Conservation (phyloP, 1,140 invertebrate species). For the Bombus waltoni region DNA sequence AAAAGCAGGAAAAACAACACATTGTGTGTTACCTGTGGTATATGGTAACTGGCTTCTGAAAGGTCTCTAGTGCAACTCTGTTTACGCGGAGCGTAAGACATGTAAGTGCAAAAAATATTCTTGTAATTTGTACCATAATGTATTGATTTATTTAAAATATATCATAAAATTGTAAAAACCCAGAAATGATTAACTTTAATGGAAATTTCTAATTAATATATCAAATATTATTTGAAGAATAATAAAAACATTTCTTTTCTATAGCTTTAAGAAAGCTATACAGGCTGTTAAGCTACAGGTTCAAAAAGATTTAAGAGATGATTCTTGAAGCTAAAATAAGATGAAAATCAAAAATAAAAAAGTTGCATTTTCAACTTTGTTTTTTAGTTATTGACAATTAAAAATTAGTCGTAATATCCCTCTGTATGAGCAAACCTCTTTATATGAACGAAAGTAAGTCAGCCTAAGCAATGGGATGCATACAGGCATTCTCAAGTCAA, state of each 20-base stretch:
- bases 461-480: too few relatives aligned
- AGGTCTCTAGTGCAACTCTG: slow-evolving; percentile 64
- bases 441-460: too few relatives aligned
- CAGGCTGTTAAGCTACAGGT: too few relatives aligned
- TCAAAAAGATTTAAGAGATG: too few relatives aligned
- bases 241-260: background rate
- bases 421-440: too few relatives aligned
- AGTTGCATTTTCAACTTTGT: too few relatives aligned
- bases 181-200: background rate
- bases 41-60: slow-evolving; percentile 65
- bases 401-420: too few relatives aligned
- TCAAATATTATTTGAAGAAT: background rate
- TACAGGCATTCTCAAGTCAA: too few relatives aligned
- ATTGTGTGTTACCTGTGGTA: slow-evolving; percentile 59
- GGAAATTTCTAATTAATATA: background rate
- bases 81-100: slow-evolving; percentile 59
- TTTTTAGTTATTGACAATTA: too few relatives aligned
- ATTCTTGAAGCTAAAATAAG: too few relatives aligned
- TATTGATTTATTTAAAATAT: slow-evolving; percentile 11
- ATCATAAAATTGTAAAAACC: background rate
- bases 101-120: slow-evolving; percentile 65
- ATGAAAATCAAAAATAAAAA: too few relatives aligned
- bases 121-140: slow-evolving; percentile 51
- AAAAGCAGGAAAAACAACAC: slow-evolving; percentile 64
- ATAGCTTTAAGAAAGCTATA: too few relatives aligned